Conservation (phyloP, 2,113 vertebrate species). For the Ochotona princeps region DNA sequence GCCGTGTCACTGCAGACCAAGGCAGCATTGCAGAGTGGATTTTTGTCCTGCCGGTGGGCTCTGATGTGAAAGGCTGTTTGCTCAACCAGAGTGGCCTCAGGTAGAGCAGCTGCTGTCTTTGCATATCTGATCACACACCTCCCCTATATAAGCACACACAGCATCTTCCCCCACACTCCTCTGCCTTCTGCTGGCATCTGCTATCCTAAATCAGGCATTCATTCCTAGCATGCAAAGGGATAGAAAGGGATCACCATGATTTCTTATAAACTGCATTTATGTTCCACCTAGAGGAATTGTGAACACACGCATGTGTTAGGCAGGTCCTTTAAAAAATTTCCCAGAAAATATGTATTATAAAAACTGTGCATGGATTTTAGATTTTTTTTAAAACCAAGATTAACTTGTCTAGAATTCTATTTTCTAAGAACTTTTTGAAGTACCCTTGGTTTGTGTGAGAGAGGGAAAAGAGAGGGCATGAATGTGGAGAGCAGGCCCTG, state of each 20-base stretch:
- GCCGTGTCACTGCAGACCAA: constrained; percentile 71
- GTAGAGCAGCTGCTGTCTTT: constrained; percentile 1
- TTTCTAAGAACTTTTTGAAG: too few species aligned
- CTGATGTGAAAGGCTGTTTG: not conserved
- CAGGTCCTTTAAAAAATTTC: too few species aligned
- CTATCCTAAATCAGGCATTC: not conserved
- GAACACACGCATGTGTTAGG: too few species aligned
- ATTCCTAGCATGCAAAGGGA: constrained; percentile 37
- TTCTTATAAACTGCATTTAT: constrained; percentile 33
- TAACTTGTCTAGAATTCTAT: too few species aligned
- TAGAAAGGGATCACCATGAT: not conserved
- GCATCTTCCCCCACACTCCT: not conserved
- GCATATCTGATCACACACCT: not conserved
- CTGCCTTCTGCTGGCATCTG: not conserved
- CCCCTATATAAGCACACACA: too few species aligned
- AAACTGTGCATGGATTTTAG: too few species aligned
- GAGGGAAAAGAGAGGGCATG: not conserved
- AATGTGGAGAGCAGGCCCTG: not conserved
- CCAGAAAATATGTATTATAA: too few species aligned
- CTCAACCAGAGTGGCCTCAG: not conserved
- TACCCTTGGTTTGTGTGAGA: too few species aligned
- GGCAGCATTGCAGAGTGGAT: constrained; percentile 66
- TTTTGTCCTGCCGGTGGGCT: not conserved
- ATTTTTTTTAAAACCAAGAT: too few species aligned
- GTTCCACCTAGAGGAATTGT: not conserved